These are phyloP conservation scores for Halichoerus grypus DNA, from an alignment of 2,113 vertebrate species.

Conservation along the genomic window DNA sequence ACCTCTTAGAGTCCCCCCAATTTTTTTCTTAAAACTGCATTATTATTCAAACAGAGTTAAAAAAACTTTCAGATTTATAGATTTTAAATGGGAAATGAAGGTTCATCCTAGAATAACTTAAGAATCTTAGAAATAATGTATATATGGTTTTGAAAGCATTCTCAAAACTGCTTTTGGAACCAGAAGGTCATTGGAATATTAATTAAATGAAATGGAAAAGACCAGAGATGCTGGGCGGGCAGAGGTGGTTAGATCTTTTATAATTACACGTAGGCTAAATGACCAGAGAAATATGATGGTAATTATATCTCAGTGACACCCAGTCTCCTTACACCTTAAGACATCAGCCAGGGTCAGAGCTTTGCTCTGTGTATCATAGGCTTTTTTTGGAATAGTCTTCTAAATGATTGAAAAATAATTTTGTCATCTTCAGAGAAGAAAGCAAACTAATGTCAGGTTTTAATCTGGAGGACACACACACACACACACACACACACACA, in stretches of 20 bases:
- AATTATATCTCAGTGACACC: background rate
- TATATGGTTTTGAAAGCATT: background rate
- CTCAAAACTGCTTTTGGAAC: background rate
- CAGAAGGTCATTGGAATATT: background rate
- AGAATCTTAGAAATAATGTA: background rate
- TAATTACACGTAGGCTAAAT: background rate
- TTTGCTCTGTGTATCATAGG: background rate
- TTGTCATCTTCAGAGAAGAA: constrained; percentile 22
- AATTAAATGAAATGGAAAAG: constrained; percentile 45
- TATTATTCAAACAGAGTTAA: background rate
- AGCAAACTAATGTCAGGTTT: background rate
- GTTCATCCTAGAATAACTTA: background rate
- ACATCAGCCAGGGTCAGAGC: background rate
- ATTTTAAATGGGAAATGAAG: constrained; percentile 18
- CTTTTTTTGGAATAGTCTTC: background rate
- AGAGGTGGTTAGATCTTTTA: background rate
- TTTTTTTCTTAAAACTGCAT: background rate
- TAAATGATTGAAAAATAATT: background rate
- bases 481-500: background rate
- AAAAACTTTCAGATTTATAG: background rate
- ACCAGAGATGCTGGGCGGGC: background rate
- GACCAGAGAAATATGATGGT: background rate
- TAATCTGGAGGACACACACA: background rate
- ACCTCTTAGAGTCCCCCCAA: background rate
- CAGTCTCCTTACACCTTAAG: background rate